A percentile compares a stretch with the other conserved stretches of the same genome.
Conservation (phyloP, 2,888 invertebrate species). For the Tuberolachnus salignus region DNA sequence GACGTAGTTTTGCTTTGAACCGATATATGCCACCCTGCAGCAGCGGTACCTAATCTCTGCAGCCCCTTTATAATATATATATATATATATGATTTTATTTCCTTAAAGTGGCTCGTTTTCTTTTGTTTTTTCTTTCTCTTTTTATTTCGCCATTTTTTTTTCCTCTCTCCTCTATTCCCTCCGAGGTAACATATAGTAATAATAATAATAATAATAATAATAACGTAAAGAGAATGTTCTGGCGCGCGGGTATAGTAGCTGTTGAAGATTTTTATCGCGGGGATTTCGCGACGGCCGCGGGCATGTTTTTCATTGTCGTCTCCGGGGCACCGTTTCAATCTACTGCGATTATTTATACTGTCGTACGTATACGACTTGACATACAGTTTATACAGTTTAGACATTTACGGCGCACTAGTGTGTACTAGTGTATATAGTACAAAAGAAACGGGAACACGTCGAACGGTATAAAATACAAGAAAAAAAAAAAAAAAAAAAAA, state of each 20-base stretch:
- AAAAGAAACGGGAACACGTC: slow-evolving; percentile 11
- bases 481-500: slow-evolving; percentile 3
- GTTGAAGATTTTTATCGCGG: slow-evolving; percentile 49
- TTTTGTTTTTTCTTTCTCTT: slow-evolving; percentile 2
- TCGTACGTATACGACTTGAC: slow-evolving; percentile 36
- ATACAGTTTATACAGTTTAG: slow-evolving; percentile 47
- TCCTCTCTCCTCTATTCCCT: neutral
- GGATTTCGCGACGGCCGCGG: slow-evolving; percentile 37
- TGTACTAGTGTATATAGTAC: neutral
- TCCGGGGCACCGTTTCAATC: slow-evolving; percentile 49
- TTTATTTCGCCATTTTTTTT: neutral
- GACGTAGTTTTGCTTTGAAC: neutral
- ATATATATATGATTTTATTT: slow-evolving; percentile 16
- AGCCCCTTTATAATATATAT: neutral
- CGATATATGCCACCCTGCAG: slow-evolving; percentile 8
- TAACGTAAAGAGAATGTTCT: slow-evolving; percentile 29
- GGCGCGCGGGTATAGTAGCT: neutral
- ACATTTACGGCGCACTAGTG: slow-evolving; percentile 2
- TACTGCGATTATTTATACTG: slow-evolving; percentile 45
- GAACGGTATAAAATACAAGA: slow-evolving; percentile 11
- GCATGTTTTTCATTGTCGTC: slow-evolving; percentile 50
- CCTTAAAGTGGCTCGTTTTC: slow-evolving; percentile 47
- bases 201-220: too few species aligned
- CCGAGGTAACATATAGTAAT: neutral
- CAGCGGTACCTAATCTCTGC: neutral